Base-by-base conservation (phyloP, 1,140 invertebrate species). In the Drosophila watanabei region DNA sequence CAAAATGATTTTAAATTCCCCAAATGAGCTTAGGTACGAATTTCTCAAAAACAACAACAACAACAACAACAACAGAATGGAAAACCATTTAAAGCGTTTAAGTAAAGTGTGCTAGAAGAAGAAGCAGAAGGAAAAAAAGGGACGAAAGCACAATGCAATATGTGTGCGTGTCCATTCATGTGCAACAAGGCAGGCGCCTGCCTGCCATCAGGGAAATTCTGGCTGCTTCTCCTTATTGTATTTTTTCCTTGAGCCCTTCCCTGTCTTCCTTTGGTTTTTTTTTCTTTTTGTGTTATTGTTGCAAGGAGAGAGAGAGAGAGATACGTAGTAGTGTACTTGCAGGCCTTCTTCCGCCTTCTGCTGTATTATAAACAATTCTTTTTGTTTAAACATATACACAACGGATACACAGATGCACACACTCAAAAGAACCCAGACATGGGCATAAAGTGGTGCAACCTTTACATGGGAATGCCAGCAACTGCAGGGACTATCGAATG, bases 341-440 rank as follows among this genome's bases (percentile, higher is more conserved):
- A 68, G 62, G 46, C 51, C 48, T 63, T 64, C 78, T 79, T 45
- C 66, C 62, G 75, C 75, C 68, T 54, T 20, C 45, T 69, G 46
- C 35, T 69, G 68, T 81, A 86, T 86, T 82, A 86, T 86, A 86
- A 86, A 86, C 83, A 87, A 86, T 86, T 87, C 82, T 69, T 85
- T 78, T 78, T 72, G n/a, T 49, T 75, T 45, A 28, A 65, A 60
- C 51, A 59, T 35, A 64, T 35, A 52, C 66, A 28, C 5, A 32
- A 51, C 33, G 49, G 46, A 28, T 16, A 75, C 30, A 48, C 30
- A 63, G 24, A 37, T 28, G 51, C 58, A 70, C 28, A 75, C 48
- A 41, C 49, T 35, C 37, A 75, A 39, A 52, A 13, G 54, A 14
- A 65, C 56, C 33, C 41, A 33, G 11, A 41, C 70, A 65, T 32